Evolutionary conservation across 2,888 invertebrate genomes (phyloP).

Genomic region (Chironomus riparius): DNA sequence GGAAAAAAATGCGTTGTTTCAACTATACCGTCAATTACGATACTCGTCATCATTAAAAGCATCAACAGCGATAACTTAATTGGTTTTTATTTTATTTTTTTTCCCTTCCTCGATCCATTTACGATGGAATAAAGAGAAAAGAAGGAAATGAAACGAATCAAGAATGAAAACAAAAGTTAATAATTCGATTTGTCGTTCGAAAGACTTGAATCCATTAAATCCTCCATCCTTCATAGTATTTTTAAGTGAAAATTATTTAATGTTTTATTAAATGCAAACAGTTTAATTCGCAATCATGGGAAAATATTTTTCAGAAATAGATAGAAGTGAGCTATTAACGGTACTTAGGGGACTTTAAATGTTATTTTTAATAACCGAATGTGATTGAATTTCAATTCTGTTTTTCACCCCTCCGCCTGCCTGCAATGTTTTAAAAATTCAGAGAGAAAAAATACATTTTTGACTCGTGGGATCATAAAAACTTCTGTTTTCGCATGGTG

Average conservation of each 20-base stretch:
- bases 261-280: too few relatives aligned
- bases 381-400: neutral
- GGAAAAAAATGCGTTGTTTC: neutral
- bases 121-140: neutral
- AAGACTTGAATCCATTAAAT: neutral
- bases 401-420: neutral
- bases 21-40: too few relatives aligned
- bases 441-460: too few relatives aligned
- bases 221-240: too few relatives aligned
- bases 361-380: neutral
- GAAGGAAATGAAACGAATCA: neutral
- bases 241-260: too few relatives aligned
- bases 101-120: neutral
- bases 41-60: neutral
- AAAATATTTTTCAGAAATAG: neutral
- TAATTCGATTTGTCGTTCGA: neutral
- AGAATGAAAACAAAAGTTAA: neutral
- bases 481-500: neutral
- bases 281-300: neutral
- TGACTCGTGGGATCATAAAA: conserved; percentile 5
- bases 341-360: neutral
- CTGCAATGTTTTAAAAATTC: too few relatives aligned
- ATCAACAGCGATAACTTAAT: neutral
- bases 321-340: neutral
- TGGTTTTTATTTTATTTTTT: neutral